Percentiles rank a stretch among this genome's conserved stretches.
Evolutionary conservation across 2,797 vertebrate genomes (phyloP).

Genomic region (Otolemur crassicaudatus): DNA sequence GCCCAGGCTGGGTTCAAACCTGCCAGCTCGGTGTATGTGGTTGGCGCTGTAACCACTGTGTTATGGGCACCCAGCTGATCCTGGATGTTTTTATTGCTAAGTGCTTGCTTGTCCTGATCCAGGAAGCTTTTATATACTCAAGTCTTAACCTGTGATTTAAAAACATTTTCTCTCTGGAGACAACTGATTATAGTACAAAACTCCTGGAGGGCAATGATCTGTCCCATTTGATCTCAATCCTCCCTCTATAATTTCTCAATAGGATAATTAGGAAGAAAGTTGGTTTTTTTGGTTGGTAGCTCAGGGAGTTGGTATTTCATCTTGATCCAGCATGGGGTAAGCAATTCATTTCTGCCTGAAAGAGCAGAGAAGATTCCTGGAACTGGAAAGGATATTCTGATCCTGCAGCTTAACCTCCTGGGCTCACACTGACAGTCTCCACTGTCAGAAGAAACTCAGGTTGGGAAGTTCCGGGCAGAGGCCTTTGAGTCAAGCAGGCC

Average conservation of each 20-base stretch:
- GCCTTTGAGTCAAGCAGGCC: neutral
- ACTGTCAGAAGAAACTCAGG: neutral
- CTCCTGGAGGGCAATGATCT: neutral
- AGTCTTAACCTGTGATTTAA: neutral
- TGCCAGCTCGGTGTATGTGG: no score
- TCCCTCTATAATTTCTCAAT: neutral
- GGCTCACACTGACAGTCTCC: neutral
- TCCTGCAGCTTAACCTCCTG: neutral
- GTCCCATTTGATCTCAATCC: neutral
- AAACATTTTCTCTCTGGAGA: neutral
- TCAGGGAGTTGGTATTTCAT: neutral
- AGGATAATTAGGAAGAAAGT: neutral
- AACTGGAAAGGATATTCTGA: neutral
- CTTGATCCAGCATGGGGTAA: neutral
- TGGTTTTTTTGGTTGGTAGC: neutral
- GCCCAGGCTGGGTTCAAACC: no score
- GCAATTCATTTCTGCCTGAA: neutral
- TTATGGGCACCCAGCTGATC: no score
- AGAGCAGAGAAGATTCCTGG: neutral
- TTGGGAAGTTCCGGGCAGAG: neutral
- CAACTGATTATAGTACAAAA: neutral
- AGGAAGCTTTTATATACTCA: neutral
- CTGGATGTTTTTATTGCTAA: neutral
- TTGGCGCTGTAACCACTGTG: no score
- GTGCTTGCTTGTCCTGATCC: neutral